Conservation (phyloP, 2,113 vertebrate genomes). For the Macaca nemestrina region DNA sequence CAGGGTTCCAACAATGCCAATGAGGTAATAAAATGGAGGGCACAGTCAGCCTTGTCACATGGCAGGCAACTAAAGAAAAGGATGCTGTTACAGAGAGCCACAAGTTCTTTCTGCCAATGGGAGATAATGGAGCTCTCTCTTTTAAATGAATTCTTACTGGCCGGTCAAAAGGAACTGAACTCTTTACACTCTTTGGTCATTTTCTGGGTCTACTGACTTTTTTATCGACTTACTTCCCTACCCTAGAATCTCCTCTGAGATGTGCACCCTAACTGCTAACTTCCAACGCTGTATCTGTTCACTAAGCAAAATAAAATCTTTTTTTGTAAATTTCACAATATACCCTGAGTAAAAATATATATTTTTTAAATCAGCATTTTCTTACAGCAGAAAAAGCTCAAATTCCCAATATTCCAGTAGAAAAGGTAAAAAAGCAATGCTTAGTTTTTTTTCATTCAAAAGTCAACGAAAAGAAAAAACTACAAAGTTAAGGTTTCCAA, state of each 20-base stretch:
- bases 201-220: not conserved
- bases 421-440: not conserved
- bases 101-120: not conserved
- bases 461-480: not conserved
- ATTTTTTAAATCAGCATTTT: not conserved
- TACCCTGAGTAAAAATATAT: not conserved
- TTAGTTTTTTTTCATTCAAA: not conserved
- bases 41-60: not conserved
- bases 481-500: not conserved
- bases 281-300: not conserved
- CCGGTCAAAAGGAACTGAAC: not conserved
- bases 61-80: not conserved
- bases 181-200: not conserved
- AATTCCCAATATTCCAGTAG: not conserved
- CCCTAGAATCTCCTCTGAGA: not conserved
- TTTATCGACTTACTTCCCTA: not conserved
- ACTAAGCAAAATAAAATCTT: not conserved
- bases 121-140: not conserved
- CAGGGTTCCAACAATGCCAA: not conserved
- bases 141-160: fast-evolving
- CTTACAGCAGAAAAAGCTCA: not conserved
- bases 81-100: not conserved
- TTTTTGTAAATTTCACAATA: not conserved
- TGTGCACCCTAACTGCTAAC: not conserved
- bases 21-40: not conserved